Conservation (phyloP, 2,888 invertebrate species). For the Nomada goodeniana region DNA sequence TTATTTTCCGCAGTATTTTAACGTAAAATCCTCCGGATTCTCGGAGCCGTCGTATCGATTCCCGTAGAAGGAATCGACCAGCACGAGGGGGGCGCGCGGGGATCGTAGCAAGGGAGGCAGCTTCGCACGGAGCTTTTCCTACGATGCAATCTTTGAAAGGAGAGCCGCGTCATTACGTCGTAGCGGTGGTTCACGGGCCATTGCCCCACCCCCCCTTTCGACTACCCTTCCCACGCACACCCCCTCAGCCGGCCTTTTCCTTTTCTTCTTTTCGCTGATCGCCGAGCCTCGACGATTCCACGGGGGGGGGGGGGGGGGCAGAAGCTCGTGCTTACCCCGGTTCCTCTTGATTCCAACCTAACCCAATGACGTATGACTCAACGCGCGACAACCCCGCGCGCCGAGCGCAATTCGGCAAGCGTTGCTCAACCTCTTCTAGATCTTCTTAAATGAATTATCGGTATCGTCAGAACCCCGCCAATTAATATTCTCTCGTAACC, state of each 20-base stretch:
- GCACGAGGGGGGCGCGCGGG: constrained; percentile 63
- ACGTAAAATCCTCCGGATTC: constrained; percentile 79
- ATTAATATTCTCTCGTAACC: too few species aligned
- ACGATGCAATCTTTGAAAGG: constrained; percentile 84
- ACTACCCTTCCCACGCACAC: constrained; percentile 47
- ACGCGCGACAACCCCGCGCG: constrained; percentile 79
- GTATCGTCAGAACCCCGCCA: too few species aligned
- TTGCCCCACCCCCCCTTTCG: constrained; percentile 78
- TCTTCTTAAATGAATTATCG: too few species aligned
- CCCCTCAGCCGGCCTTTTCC: constrained; percentile 68
- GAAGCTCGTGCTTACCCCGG: constrained; percentile 63
- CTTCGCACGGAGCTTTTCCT: constrained; percentile 81
- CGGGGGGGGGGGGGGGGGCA: constrained; percentile 14
- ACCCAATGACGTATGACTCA: constrained; percentile 83
- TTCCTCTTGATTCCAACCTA: constrained; percentile 78
- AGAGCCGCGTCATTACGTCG: constrained; percentile 84
- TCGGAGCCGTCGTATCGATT: constrained; percentile 81
- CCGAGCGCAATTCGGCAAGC: constrained; percentile 55
- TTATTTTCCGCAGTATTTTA: constrained; percentile 80
- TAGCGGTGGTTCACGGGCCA: constrained; percentile 83
- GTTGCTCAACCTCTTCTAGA: constrained; percentile 31
- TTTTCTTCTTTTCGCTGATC: constrained; percentile 71
- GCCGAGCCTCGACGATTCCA: constrained; percentile 64
- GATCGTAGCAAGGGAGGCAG: constrained; percentile 58
- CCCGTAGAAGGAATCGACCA: constrained; percentile 63